Base-by-base conservation (phyloP, 2,888 invertebrate genomes). In the Ctenicera cuprea region DNA sequence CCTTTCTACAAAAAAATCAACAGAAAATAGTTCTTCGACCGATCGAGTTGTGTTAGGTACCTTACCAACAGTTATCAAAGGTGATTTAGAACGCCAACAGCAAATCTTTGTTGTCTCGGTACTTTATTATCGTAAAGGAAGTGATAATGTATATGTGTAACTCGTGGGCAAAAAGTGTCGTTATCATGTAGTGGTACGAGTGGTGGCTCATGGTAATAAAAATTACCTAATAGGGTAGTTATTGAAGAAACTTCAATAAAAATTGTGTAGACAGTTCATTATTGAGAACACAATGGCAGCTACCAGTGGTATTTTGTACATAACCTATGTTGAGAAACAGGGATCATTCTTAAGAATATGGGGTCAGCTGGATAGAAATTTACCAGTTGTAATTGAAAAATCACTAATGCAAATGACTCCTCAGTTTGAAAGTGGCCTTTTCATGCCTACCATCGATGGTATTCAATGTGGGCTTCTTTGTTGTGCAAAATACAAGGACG, bases 281-380 rank as follows among this genome's bases (percentile, higher is more conserved):
- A 41, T 41, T 41, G 14, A 14, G 16, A 38, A 16, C 22, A 20
- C 59, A 59, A 59, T 59, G 59, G 38, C 59, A 38, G 38, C 43
- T 3, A 18, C 0, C 14, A 43, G n/a, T 11, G 20, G 22, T 30
- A 12, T 26, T 9, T 12, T 70, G 8, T 70, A 70, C 50, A 61
- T 73, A 48, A 73, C 68, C 33, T 73, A 64, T 33, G 59, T 73
- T 1, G 93, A 94, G 82, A 90, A 90, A 63, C 91, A 92, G 74
- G 92, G 92, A 33, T 90, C 91, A 71, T 92, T 92, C 83, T 86
- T 95, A 73, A 92, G 91, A 87, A 88, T 95, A 82, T 93, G 91
- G 88, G 94, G 93, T 30, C 94, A 94, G 85, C 87, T 89, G 0
- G 91, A 92, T 80, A 90, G 90, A 80, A 87, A 88, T 74, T 85